phyloP scores from a whole-genome alignment of 2,113 vertebrate species.

The Antidorcas marsupialis region DNA sequence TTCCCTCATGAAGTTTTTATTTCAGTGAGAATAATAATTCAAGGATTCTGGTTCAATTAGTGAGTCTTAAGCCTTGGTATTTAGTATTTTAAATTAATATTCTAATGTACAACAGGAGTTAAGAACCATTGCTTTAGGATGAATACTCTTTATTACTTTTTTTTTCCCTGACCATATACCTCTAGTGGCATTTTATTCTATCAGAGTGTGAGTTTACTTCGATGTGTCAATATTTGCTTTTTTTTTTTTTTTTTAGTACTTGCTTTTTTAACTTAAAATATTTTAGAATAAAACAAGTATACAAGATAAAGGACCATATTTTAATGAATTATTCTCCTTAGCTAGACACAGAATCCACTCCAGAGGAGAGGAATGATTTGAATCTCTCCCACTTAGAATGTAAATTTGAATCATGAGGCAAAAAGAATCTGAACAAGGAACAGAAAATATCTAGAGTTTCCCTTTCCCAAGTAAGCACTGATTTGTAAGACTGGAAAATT shows the following conservation, averaged over 20 bases:
- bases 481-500: constrained; percentile 50
- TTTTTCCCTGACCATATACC: neutral
- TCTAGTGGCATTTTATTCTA: neutral
- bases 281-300: neutral
- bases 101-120: neutral
- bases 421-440: constrained; percentile 29
- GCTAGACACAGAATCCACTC: neutral
- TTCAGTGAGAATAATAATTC: neutral
- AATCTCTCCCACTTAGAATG: neutral
- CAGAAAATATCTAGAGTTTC: constrained; percentile 44
- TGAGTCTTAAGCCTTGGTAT: neutral
- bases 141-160: neutral
- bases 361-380: neutral
- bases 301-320: neutral
- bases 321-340: neutral
- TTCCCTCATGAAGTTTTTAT: neutral
- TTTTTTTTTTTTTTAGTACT: neutral
- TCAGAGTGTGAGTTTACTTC: neutral
- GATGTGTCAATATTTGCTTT: neutral
- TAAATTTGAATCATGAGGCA: constrained; percentile 29
- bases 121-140: neutral
- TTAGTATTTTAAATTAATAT: neutral
- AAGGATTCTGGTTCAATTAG: neutral
- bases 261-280: neutral
- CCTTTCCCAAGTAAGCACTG: neutral